Evolutionary conservation across 2,888 invertebrate species (phyloP).

Genomic region (Calliphora vomitoria): DNA sequence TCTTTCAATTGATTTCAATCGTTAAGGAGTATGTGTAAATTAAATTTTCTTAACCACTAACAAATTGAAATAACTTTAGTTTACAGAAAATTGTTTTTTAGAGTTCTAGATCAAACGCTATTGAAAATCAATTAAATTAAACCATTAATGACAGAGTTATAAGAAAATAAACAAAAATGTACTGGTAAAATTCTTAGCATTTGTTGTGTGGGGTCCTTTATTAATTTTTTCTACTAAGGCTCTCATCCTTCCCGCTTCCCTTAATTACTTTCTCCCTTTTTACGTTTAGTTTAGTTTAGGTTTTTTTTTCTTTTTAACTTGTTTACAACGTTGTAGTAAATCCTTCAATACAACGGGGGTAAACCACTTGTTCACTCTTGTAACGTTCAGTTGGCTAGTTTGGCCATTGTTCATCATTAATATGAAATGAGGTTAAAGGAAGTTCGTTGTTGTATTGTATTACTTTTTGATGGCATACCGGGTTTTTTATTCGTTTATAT

Average conservation of each 20-base stretch:
- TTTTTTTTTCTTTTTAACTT: slow-evolving; percentile 16
- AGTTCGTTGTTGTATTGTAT: slow-evolving; percentile 76
- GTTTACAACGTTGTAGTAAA: slow-evolving; percentile 34
- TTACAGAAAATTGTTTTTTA: no score
- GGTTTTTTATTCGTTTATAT: slow-evolving; percentile 16
- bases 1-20: no score
- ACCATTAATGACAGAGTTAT: no score
- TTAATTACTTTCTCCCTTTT: slow-evolving; percentile 6
- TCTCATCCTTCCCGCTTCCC: background rate
- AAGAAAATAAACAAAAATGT: no score
- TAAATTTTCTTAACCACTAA: no score
- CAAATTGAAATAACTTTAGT: no score
- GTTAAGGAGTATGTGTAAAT: no score
- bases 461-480: slow-evolving; percentile 71
- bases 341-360: slow-evolving; percentile 7
- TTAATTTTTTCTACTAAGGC: no score
- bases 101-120: no score
- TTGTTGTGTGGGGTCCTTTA: no score
- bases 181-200: background rate
- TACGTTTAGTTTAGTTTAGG: background rate
- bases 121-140: no score
- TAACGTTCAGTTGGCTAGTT: slow-evolving; percentile 14
- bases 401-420: slow-evolving; percentile 69
- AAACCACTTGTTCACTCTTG: slow-evolving; percentile 73
- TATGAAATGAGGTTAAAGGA: slow-evolving; percentile 83